Evolutionary conservation across 2,888 invertebrate genomes (phyloP).

Genomic region (Labia minor): DNA sequence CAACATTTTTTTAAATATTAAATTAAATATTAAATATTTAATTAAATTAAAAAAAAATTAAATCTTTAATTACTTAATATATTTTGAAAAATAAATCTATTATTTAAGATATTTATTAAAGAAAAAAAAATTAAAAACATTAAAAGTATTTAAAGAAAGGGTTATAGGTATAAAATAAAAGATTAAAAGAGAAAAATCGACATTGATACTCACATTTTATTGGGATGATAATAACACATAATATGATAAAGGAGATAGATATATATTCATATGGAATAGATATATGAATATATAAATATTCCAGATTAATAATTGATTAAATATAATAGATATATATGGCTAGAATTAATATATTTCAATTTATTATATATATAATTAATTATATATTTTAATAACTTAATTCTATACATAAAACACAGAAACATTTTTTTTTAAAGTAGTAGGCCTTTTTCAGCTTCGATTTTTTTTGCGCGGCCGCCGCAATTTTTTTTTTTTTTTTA

Average conservation of each 20-base stretch:
- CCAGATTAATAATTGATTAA: neutral
- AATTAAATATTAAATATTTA: too few relatives aligned
- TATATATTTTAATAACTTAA: constrained; percentile 13
- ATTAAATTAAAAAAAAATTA: too few relatives aligned
- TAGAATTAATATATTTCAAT: neutral
- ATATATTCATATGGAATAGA: neutral
- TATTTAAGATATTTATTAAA: too few relatives aligned
- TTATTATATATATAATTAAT: constrained; percentile 4
- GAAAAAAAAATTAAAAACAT: too few relatives aligned
- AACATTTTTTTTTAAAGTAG: neutral
- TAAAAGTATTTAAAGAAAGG: too few relatives aligned
- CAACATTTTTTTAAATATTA: too few relatives aligned
- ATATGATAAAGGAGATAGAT: constrained; percentile 3
- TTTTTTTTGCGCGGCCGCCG: neutral
- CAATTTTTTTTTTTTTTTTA: neutral
- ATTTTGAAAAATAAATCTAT: too few relatives aligned
- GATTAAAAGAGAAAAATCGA: too few relatives aligned
- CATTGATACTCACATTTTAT: neutral
- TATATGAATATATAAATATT: neutral
- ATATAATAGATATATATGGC: constrained; percentile 7
- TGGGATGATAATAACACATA: constrained; percentile 13
- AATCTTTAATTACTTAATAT: too few relatives aligned
- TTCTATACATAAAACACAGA: neutral
- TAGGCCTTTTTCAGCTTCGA: constrained; percentile 13
- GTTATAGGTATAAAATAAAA: too few relatives aligned